These are phyloP conservation scores for Lemur catta DNA, from an alignment of 2,797 vertebrate genomes.

Conservation along the genomic window DNA sequence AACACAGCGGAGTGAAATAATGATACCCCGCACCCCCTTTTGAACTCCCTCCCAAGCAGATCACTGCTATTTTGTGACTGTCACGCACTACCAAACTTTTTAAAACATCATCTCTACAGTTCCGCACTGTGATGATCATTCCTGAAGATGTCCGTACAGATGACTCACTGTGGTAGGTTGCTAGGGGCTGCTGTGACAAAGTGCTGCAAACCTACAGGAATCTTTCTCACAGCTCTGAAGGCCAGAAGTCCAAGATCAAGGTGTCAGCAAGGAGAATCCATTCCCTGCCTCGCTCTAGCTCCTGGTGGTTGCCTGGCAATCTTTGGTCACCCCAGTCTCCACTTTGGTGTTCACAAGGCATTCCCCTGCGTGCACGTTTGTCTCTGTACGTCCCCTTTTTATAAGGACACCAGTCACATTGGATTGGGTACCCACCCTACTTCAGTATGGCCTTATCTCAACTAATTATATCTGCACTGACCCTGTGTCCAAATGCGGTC, in stretches of 20 bases:
- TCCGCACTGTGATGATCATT: background rate
- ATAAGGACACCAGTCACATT: background rate
- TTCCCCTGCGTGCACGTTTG: background rate
- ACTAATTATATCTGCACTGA: background rate
- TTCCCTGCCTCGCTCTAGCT: background rate
- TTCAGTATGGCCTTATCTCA: background rate
- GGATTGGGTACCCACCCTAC: background rate
- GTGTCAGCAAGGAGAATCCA: background rate
- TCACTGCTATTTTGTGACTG: background rate
- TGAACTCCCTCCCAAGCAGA: background rate
- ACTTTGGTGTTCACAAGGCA: background rate
- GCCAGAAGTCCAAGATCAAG: background rate
- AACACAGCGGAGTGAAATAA: background rate
- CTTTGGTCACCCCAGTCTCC: background rate
- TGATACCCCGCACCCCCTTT: background rate
- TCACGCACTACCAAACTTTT: background rate
- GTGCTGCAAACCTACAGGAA: background rate
- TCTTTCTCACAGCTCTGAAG: background rate
- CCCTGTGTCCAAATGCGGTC: background rate
- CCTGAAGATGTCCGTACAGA: background rate
- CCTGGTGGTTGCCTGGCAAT: background rate
- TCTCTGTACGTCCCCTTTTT: background rate
- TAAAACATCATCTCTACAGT: background rate
- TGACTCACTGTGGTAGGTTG: background rate
- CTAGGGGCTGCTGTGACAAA: background rate